Evolutionary conservation across 2,113 vertebrate genomes (phyloP).

Genomic region (Oenanthe melanoleuca): DNA sequence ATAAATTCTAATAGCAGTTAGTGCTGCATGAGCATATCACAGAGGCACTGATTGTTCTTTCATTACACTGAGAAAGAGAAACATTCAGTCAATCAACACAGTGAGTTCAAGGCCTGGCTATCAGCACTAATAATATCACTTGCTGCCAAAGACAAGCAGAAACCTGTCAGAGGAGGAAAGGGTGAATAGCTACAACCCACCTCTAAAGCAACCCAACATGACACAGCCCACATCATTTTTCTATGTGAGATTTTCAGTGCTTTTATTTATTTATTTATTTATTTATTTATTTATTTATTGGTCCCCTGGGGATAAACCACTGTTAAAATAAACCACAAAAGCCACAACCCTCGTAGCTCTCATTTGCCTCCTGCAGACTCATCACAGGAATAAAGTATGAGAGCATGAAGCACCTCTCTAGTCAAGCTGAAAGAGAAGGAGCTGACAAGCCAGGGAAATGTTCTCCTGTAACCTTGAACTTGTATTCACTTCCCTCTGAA

Average conservation of each 20-base stretch:
- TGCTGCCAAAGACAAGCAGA: background rate
- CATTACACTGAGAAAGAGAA: conserved; percentile 48
- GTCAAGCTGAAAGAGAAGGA: conserved; percentile 61
- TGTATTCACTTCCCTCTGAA: conserved; percentile 65
- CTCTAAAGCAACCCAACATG: background rate
- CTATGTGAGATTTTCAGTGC: background rate
- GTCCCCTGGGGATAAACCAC: background rate
- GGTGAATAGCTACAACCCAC: background rate
- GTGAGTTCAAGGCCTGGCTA: conserved; percentile 26
- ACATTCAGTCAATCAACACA: conserved; percentile 42
- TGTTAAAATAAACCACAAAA: conserved; percentile 47
- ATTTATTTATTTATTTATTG: too few species aligned
- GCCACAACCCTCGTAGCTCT: conserved; percentile 15
- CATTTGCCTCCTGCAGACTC: conserved; percentile 55
- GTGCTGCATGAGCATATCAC: background rate
- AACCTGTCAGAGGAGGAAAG: conserved; percentile 3
- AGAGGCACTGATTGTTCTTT: conserved; percentile 48
- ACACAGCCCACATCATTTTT: background rate
- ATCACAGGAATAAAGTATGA: conserved; percentile 41
- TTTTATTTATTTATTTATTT: background rate
- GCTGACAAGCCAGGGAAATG: conserved; percentile 57
- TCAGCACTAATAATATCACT: conserved; percentile 40
- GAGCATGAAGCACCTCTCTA: conserved; percentile 34
- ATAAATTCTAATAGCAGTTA: conserved; percentile 48
- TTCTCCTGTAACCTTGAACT: conserved; percentile 69